Evolutionary conservation across 2,888 invertebrate genomes (phyloP).

Genomic region (Phytoseiulus persimilis): DNA sequence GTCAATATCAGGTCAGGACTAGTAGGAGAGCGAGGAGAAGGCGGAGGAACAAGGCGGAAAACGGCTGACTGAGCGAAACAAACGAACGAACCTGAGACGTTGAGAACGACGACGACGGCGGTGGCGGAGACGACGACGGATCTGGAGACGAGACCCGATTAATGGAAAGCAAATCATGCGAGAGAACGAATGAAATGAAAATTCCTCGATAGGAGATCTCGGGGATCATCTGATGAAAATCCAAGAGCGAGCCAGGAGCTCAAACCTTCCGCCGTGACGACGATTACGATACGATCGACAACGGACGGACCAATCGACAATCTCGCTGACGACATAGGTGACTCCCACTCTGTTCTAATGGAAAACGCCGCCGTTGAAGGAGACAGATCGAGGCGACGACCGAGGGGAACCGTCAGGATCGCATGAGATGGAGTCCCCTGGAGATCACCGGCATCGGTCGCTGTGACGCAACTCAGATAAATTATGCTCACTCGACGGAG

Average conservation of each 20-base stretch:
- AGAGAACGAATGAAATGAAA: not conserved
- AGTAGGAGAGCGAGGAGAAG: not conserved
- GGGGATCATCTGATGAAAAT: not conserved
- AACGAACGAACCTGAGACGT: not conserved
- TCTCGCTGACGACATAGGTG: not conserved
- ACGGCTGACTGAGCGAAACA: not conserved
- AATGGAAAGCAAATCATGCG: conserved; percentile 39
- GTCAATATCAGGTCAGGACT: conserved; percentile 25
- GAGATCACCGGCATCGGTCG: not conserved
- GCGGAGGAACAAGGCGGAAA: not conserved
- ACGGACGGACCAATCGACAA: not conserved
- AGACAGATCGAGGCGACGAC: not conserved
- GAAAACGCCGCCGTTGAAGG: not conserved
- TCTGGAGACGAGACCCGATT: not conserved
- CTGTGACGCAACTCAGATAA: too few species aligned
- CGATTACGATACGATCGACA: not conserved
- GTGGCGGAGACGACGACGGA: not conserved
- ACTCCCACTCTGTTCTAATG: not conserved
- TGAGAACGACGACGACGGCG: not conserved
- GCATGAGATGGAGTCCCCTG: not conserved
- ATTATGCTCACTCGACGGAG: too few species aligned
- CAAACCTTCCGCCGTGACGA: not conserved
- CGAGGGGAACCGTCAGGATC: not conserved
- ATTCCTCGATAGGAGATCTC: not conserved
- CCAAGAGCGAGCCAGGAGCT: not conserved